These are phyloP conservation scores for Microvelia longipes DNA, from an alignment of 1,140 invertebrate genomes.

Conservation along the genomic window DNA sequence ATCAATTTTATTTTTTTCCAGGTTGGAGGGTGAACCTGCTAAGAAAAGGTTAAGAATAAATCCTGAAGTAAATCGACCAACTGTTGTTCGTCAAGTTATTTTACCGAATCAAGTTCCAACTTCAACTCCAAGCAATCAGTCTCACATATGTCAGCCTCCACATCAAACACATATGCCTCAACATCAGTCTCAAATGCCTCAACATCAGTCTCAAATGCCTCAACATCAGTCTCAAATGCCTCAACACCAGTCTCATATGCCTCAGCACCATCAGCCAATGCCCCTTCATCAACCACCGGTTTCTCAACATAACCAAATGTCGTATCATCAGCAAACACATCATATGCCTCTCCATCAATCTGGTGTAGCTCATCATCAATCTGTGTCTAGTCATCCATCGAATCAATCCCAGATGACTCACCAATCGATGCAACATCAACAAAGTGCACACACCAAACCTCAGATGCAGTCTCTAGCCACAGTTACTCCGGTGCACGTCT, in stretches of 20 bases:
- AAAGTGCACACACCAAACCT: not conserved
- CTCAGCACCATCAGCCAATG: not conserved
- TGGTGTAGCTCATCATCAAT: not conserved
- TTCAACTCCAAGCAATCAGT: not conserved
- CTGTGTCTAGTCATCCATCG: not conserved
- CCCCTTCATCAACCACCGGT: not conserved
- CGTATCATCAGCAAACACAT: not conserved
- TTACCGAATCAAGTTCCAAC: slow-evolving; percentile 2
- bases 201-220: not conserved
- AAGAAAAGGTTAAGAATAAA: slow-evolving; percentile 5
- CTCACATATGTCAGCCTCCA: not conserved
- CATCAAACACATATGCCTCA: slow-evolving; percentile 5
- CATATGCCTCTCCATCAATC: not conserved
- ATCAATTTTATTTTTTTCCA: not conserved
- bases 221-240: slow-evolving; percentile 6
- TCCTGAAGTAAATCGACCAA: slow-evolving; percentile 15
- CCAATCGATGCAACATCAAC: slow-evolving; percentile 6
- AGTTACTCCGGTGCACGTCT: not conserved
- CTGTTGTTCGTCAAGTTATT: slow-evolving; percentile 10
- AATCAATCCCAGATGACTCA: not conserved
- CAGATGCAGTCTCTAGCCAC: slow-evolving; percentile 14
- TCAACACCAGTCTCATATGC: not conserved
- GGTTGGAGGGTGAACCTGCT: slow-evolving; percentile 7
- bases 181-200: slow-evolving; percentile 3
- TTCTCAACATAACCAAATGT: not conserved